These are phyloP conservation scores for Triplophysa dalaica DNA, from an alignment of 2,113 vertebrate species.

Conservation along the genomic window DNA sequence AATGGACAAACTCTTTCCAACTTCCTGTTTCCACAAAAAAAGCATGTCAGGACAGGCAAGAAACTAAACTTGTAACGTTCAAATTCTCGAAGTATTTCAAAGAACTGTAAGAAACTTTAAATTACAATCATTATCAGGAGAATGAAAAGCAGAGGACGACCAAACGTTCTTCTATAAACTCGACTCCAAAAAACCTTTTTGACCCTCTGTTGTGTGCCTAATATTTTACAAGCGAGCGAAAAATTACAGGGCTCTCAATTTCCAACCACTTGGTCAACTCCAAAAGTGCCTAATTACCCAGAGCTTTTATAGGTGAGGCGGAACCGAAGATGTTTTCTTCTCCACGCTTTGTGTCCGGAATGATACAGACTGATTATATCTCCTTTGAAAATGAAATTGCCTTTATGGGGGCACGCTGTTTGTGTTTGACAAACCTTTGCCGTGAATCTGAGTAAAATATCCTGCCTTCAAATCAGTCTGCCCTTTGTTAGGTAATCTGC, in stretches of 20 bases:
- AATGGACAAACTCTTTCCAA: not conserved
- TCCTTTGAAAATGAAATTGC: conserved; percentile 47
- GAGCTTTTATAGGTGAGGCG: conserved; percentile 18
- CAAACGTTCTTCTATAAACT: not conserved
- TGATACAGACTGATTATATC: conserved; percentile 42
- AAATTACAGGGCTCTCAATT: conserved; percentile 33
- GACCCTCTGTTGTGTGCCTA: not conserved
- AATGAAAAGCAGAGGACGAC: not conserved
- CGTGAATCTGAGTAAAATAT: conserved; percentile 22
- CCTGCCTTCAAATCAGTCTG: conserved; percentile 33
- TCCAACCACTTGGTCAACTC: conserved; percentile 33
- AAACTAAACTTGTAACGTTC: too few species aligned
- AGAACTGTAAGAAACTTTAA: not conserved
- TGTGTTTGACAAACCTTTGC: conserved; percentile 38
- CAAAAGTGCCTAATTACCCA: conserved; percentile 28
- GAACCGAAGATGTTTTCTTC: conserved; percentile 36
- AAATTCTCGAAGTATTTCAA: conserved; percentile 8
- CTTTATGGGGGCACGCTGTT: conserved; percentile 28
- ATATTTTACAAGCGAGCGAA: conserved; percentile 12
- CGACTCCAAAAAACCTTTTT: not conserved
- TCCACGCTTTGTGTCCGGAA: conserved; percentile 28
- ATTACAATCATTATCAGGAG: not conserved
- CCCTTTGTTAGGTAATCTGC: conserved; percentile 35
- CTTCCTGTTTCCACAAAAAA: not conserved
- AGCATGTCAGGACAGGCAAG: too few species aligned